Evolutionary conservation across 2,797 vertebrate genomes (phyloP), one percentile per base, ranked within the genome.

Genomic region (Silurus lanzhouensis): DNA sequence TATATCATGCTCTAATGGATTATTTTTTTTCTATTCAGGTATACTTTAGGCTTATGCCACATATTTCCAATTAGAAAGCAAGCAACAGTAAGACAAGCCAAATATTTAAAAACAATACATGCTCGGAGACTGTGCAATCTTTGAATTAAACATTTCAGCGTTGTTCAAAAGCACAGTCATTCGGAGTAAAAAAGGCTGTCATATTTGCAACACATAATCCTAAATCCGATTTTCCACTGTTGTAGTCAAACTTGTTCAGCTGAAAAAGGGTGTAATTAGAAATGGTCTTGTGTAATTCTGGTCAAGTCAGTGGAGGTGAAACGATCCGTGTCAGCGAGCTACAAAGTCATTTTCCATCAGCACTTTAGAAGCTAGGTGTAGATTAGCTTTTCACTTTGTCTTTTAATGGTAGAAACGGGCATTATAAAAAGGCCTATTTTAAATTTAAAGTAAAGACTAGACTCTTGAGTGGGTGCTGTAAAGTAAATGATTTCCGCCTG

Each of bases 401-500:
- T 70, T 88, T 84, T 88, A 86, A 71, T 86, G 84, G 74, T 66
- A 52, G 61, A 57, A 68, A 17, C 20, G 87, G 76, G 77, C 64
- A 85, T 82, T 85, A 70, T 86, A 63, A 81, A 86, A 86, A 46
- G n/a, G 20, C 57, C 66, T 68, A n/a, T 81, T 88, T 83, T 63
- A 84, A 85, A 88, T 82, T 81, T 86, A n/a, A 74, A 89, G 82
- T 83, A 85, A 83, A 80, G 85, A 84, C 84, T 57, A 83, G 78
- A 46, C 68, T 82, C 55, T 81, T 84, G 87, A 87, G 82, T 85
- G 78, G 77, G 77, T 72, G 88, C 83, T 76, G 66, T 90, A 90
- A 89, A 90, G 67, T 82, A 84, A 88, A 90, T 85, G 79, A 89
- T 89, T 90, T 91, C 86, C 80, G 44, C 83, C 82, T 81, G 85